Evolutionary conservation across 2,888 invertebrate genomes (phyloP).

Genomic region (Beris morrisii): DNA sequence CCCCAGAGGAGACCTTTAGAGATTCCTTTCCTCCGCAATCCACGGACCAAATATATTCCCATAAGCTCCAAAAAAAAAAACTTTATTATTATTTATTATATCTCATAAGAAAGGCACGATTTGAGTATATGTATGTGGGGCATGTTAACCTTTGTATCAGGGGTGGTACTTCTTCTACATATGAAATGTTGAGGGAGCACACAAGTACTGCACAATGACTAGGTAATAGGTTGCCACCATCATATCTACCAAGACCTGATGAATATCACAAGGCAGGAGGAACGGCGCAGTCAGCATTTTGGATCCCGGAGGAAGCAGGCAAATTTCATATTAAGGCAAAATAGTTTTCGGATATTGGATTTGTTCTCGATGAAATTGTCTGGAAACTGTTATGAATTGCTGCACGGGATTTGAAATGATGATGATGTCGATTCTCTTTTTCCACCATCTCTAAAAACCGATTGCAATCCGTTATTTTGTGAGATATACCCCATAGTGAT

Average conservation of each 20-base stretch:
- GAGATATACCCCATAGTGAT: too few relatives aligned
- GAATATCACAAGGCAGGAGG: background rate
- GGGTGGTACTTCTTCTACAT: too few relatives aligned
- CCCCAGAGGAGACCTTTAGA: too few relatives aligned
- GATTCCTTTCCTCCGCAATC: too few relatives aligned
- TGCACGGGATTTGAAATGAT: constrained; percentile 25
- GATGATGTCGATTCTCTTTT: background rate
- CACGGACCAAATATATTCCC: too few relatives aligned
- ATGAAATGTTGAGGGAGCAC: constrained; percentile 5
- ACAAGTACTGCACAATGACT: constrained; percentile 15
- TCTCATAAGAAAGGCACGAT: too few relatives aligned
- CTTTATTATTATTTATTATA: too few relatives aligned
- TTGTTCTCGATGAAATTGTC: constrained; percentile 31
- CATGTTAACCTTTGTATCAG: too few relatives aligned
- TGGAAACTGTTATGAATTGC: constrained; percentile 33
- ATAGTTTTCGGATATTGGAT: constrained; percentile 35
- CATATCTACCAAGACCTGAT: background rate
- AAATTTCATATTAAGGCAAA: constrained; percentile 29
- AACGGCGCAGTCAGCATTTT: background rate
- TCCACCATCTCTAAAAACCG: too few relatives aligned
- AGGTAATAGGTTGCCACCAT: constrained; percentile 5
- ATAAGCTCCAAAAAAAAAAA: too few relatives aligned
- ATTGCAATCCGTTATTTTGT: too few relatives aligned
- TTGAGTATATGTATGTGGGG: too few relatives aligned
- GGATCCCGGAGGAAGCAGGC: constrained; percentile 5